Evolutionary conservation across 2,888 invertebrate genomes (phyloP), one percentile per base, ranked within the genome.

Genomic region (Ophion obscuratus): DNA sequence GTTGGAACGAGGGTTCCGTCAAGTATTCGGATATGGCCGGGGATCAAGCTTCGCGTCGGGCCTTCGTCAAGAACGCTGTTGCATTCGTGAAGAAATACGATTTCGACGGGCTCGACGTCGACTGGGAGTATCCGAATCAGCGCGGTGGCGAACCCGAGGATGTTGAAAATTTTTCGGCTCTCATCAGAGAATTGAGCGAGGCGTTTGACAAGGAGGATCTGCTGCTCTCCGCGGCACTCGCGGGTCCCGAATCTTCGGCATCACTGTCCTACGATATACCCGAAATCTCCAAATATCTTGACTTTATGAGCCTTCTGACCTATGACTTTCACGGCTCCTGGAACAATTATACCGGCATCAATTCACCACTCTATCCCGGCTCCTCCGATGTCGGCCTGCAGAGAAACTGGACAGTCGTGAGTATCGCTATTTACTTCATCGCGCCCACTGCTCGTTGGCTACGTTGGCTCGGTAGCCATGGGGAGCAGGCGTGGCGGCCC

Each of bases 271-370:
- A 97, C 89, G 94, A 96, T 90, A 95, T 97, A 40, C 93, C 95
- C 0, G 93, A 94, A 81, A 93, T 97, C 17, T 94, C 95, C 0
- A 93, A 95, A 95, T 95, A 96, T 87, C 91, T 97, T 36, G 96
- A 97, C 89, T 94, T 96, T 36, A 95, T 97, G 61, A 96, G 96
- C 89, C 90, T 97, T 0, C 97, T 97, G 97, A 92, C 96, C 0
- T 97, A 97, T 88, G 97, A 97, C 91, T 94, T 97, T 88, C 96
- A 97, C 88, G 97, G 97, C 1, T 93, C 96, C 0, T 97, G 96
- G 96, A 96, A 97, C 70, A 76, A 91, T 0, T 93, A 94, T 0
- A 96, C 96, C 1, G 97, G 97, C 0, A 95, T 96, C 79, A 97
- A 97, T 90, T 95, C 97, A 0, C 96, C 97, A 0, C 94, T 97